Conservation (phyloP, 2,113 vertebrate species). For the Phylloscopus whistleri region DNA sequence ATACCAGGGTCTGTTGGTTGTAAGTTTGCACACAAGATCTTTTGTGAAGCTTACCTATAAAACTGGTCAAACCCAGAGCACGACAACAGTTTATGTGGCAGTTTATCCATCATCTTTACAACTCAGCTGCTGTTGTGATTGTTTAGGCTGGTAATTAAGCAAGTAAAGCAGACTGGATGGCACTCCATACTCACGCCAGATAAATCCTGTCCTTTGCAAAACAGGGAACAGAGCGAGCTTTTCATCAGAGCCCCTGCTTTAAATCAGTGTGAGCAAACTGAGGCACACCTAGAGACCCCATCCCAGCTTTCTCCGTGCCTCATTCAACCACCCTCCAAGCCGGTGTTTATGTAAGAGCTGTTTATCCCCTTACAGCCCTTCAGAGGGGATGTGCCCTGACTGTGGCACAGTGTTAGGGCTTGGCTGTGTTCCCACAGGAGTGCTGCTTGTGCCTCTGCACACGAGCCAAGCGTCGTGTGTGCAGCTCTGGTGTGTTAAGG, state of each 20-base stretch:
- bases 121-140: background rate
- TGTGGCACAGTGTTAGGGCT: fast-evolving
- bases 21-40: background rate
- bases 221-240: background rate
- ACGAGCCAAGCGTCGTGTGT: fast-evolving
- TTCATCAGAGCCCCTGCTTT: background rate
- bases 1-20: background rate
- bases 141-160: background rate
- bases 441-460: fast-evolving
- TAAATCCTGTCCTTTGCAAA: background rate
- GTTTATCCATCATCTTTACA: background rate
- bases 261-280: background rate
- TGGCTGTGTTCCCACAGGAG: background rate
- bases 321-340: background rate
- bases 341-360: background rate
- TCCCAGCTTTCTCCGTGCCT: fast-evolving
- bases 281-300: background rate
- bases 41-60: background rate
- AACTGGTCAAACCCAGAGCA: background rate
- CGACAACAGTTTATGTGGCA: background rate
- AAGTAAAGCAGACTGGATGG: background rate
- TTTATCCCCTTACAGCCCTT: background rate
- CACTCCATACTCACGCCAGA: background rate
- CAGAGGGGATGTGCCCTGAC: background rate
- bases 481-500: background rate